Base-by-base conservation (phyloP, 2,888 invertebrate genomes). In the Itoplectis maculator region DNA sequence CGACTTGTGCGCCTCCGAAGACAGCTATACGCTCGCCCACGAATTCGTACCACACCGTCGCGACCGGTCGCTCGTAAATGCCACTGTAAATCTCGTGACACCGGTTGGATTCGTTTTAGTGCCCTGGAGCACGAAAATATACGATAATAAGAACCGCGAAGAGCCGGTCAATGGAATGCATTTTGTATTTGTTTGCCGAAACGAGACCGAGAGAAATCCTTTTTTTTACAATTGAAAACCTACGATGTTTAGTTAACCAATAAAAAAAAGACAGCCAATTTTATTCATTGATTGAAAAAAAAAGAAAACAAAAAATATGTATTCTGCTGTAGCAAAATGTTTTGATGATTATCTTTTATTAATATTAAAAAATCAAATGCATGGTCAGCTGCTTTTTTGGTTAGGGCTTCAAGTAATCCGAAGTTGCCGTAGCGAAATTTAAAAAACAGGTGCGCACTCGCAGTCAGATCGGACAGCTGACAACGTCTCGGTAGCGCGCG, bases 51-150 rank as follows among this genome's bases (percentile, higher is more conserved):
- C n/a, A 56, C 29, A 56, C 56, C 56, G n/a, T n/a, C n/a, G n/a
- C n/a, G 29, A 29, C 56, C 29, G 56, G 23, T 29, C 20, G 56
- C 29, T 83, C 84, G 83, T 83, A 86, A 85, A 85, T 29, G 83
- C 59, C 84, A 63, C 68, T 54, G 79, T 85, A 83, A 87, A 83
- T 83, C 82, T 72, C 20, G 56, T n/a, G 56, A 68, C 80, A 73
- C 66, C 69, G 76, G 66, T 66, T 76, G 83, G 79, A 84, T 84
- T 83, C 74, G 75, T 29, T 56, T n/a, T 29, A 23, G 29, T 13
- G 56, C 6, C 0, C n/a, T 13, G 23, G n/a, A 29, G n/a, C 29
- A n/a, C 56, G n/a, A 56, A 56, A 56, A 56, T 29, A 56, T 29
- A 56, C 29, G 29, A 56, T 56, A 23, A 49, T 51, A 18, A 49